A percentile compares a stretch with the other conserved stretches of the same genome.
These are phyloP conservation scores for Avahi laniger DNA, from an alignment of 2,797 vertebrate species.

Conservation along the genomic window DNA sequence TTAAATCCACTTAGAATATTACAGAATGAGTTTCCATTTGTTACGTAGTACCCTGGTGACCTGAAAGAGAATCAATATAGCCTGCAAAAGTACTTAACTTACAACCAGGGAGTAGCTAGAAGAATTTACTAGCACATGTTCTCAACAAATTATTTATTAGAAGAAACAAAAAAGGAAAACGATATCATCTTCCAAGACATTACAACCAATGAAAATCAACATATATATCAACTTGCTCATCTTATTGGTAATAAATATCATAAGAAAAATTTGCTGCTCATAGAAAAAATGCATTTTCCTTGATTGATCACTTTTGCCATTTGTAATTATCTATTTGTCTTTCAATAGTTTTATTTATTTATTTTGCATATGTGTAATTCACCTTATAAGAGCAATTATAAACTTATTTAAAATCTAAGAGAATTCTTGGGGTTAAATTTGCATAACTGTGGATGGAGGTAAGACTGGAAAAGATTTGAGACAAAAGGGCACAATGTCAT, in stretches of 20 bases:
- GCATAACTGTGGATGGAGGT: neutral
- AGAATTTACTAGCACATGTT: neutral
- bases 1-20: slow-evolving; percentile 46
- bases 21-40: slow-evolving; percentile 50
- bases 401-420: neutral
- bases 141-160: neutral
- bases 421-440: neutral
- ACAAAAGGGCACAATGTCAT: neutral
- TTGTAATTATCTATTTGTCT: neutral
- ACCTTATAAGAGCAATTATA: neutral
- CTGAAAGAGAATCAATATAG: slow-evolving; percentile 29
- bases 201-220: neutral
- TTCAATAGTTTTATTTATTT: neutral
- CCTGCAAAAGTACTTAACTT: slow-evolving; percentile 13
- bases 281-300: neutral
- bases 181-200: neutral
- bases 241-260: neutral
- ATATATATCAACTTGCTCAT: neutral
- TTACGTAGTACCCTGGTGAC: neutral
- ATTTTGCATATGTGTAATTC: neutral
- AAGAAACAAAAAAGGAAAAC: neutral
- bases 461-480: neutral
- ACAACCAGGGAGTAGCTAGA: neutral
- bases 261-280: neutral
- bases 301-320: neutral